These are phyloP conservation scores for Syngnathus floridae DNA, from an alignment of 2,113 vertebrate genomes.

Conservation along the genomic window DNA sequence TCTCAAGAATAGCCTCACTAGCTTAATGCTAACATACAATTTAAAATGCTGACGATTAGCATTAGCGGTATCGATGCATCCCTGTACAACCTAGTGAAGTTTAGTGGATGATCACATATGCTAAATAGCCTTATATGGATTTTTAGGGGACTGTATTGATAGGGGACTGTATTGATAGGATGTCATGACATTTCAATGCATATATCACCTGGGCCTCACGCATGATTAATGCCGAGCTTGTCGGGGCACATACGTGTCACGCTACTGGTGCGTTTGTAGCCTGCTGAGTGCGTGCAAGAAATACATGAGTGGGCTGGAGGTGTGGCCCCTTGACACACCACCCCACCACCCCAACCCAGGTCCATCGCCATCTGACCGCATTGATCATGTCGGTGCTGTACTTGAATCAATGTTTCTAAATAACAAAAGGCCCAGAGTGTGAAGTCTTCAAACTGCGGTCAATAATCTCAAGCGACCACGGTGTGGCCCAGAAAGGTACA, in stretches of 20 bases:
- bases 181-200: constrained; percentile 16
- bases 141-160: constrained; percentile 43
- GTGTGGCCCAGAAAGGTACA: constrained; percentile 7
- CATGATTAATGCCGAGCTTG: constrained; percentile 42
- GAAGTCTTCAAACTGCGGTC: constrained; percentile 55
- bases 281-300: background rate
- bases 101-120: constrained; percentile 28
- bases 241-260: constrained; percentile 10
- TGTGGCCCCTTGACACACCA: background rate
- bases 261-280: constrained; percentile 3
- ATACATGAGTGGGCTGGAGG: background rate
- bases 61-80: background rate
- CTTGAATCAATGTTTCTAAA: constrained; percentile 52
- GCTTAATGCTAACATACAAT: too few relatives aligned
- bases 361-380: constrained; percentile 41
- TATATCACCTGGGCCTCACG: background rate
- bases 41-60: too few relatives aligned
- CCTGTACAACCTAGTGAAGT: constrained; percentile 2
- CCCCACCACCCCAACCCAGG: background rate
- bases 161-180: constrained; percentile 34
- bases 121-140: constrained; percentile 32
- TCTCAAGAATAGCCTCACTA: too few relatives aligned
- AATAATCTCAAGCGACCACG: constrained; percentile 49
- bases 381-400: constrained; percentile 55
- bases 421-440: constrained; percentile 41